Conservation (phyloP, 2,113 vertebrate species). For the Eleginops maclovinus region DNA sequence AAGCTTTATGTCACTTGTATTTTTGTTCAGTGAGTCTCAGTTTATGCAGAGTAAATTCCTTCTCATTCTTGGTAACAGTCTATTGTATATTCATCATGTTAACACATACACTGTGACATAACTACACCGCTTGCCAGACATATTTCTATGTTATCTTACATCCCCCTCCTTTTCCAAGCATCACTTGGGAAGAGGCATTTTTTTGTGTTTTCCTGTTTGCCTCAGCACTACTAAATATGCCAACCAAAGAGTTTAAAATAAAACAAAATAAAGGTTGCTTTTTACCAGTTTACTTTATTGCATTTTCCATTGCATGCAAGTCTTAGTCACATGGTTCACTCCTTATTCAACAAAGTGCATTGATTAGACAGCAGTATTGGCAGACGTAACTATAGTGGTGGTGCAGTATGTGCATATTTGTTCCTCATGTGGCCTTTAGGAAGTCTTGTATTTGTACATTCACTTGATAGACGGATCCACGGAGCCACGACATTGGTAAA, state of each 20-base stretch:
- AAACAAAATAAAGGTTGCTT: constrained; percentile 39
- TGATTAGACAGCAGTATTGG: constrained; percentile 59
- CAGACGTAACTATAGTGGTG: constrained; percentile 38
- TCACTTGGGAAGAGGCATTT: constrained; percentile 42
- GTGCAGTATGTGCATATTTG: constrained; percentile 26
- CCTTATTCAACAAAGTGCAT: constrained; percentile 81
- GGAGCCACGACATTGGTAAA: constrained; percentile 24
- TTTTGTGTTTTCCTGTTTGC: constrained; percentile 45
- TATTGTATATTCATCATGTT: constrained; percentile 7
- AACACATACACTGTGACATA: not conserved
- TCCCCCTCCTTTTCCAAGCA: not conserved
- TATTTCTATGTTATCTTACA: not conserved
- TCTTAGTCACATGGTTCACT: constrained; percentile 60
- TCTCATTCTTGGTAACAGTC: not conserved
- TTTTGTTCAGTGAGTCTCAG: not conserved
- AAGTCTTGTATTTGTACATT: constrained; percentile 56
- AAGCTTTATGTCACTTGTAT: no score
- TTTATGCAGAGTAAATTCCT: not conserved
- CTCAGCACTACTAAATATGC: constrained; percentile 42
- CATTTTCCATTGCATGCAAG: constrained; percentile 55
- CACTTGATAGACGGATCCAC: constrained; percentile 8
- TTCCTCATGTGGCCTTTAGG: constrained; percentile 30
- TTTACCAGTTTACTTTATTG: constrained; percentile 73
- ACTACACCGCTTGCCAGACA: not conserved
- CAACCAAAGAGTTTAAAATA: constrained; percentile 54